Evolutionary conservation across 2,797 vertebrate genomes (phyloP), one percentile per base, ranked within the genome.

Genomic region (Tarsius wallacei): DNA sequence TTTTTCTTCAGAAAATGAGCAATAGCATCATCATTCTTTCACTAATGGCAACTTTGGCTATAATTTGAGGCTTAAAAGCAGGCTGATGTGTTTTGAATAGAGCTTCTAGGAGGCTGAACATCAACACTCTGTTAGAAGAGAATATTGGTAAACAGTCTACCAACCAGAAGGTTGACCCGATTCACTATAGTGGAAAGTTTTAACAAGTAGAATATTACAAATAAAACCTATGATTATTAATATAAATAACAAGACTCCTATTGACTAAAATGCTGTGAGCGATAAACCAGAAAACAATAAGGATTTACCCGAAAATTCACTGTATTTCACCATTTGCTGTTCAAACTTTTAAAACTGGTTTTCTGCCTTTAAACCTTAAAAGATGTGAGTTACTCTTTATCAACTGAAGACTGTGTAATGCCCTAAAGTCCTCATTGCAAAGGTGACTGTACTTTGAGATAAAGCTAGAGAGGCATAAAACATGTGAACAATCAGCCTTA

Each of bases 21-120:
- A 90, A 63, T 95, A 87, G 82, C 49, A 94, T 83, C 89, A 93
- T 90, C 73, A 80, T 92, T 93, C 49, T 74, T 95, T 93, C 49
- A 57, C 53, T 83, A 95, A 94, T 92, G 80, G 78, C 70, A 87
- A 17, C 70, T 80, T 5, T 97, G 86, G 57, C 59, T 33, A 33
- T 93, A 86, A 89, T 84, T 93, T 86, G 49, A 89, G 78, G 59
- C 57, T 94, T 76, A 76, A 91, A 94, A 81, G 36, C 66, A 95
- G 36, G 15, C 74, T 78, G 11, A 88, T 87, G 22, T 73, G 76
- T 89, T 92, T 80, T 21, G 36, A 95, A 74, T 53, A 88, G 55
- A 87, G 47, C 19, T 94, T 93, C 33, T 47, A 86, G 26, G 33
- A 70, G 33, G 73, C 42, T 90, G 9, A 93, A 86, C 31, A 63